phyloP scores from a whole-genome alignment of 2,797 vertebrate species.

The Cirrhinus mrigala region DNA sequence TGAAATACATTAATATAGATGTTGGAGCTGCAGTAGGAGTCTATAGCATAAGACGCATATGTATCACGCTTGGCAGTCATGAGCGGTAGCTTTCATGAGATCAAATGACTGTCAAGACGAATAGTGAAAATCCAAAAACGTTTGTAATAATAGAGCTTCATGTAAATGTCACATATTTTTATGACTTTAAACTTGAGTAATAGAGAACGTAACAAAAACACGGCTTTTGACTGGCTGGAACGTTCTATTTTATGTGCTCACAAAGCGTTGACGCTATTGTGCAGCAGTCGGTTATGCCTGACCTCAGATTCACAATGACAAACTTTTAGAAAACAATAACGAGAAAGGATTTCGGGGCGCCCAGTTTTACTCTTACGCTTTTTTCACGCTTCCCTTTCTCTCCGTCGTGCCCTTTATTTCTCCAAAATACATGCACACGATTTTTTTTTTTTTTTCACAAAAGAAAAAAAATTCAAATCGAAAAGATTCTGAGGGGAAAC shows the following conservation, averaged over 20 bases:
- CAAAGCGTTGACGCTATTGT: slow-evolving; percentile 78
- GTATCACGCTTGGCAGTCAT: not conserved
- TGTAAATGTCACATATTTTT: slow-evolving; percentile 77
- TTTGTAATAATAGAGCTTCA: slow-evolving; percentile 1
- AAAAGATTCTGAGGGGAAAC: not conserved
- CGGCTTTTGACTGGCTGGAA: slow-evolving; percentile 70
- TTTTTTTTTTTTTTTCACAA: not conserved
- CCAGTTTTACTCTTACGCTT: not conserved
- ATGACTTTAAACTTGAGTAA: slow-evolving; percentile 75
- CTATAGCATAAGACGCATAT: not conserved
- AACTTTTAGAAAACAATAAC: slow-evolving; percentile 58
- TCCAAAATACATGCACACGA: not conserved
- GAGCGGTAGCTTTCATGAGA: slow-evolving; percentile 14
- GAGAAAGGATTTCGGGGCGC: slow-evolving; percentile 43
- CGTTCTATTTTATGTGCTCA: slow-evolving; percentile 79
- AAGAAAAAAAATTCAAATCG: not conserved
- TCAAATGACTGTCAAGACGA: slow-evolving; percentile 18
- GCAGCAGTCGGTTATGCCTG: slow-evolving; percentile 77
- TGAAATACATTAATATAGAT: slow-evolving; percentile 64
- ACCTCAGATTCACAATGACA: slow-evolving; percentile 81
- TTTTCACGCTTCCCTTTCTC: slow-evolving; percentile 14
- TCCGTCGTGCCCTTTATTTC: slow-evolving; percentile 15
- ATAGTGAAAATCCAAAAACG: slow-evolving; percentile 12
- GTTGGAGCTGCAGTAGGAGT: slow-evolving; percentile 31
- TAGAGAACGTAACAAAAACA: slow-evolving; percentile 69